phyloP scores from a whole-genome alignment of 2,113 vertebrate species.

The Miniopterus natalensis region DNA sequence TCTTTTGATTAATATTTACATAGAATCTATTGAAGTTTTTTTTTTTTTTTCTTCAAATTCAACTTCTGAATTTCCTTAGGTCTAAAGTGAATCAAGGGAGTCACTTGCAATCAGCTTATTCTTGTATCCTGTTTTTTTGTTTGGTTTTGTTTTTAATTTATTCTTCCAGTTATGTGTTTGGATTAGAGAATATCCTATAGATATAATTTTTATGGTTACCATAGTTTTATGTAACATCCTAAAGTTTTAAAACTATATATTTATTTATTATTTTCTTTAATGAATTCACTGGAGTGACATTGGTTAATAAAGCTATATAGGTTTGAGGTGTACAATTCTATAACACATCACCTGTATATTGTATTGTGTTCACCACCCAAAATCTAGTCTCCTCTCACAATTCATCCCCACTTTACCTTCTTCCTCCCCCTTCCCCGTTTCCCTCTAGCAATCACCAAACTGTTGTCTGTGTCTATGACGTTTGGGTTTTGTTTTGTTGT shows the following conservation, averaged over 20 bases:
- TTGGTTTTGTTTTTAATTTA: not conserved
- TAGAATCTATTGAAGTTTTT: not conserved
- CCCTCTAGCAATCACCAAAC: no score
- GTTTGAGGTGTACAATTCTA: no score
- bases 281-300: no score
- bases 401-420: no score
- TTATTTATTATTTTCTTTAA: no score
- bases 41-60: not conserved
- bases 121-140: not conserved
- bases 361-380: no score
- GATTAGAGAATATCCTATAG: not conserved
- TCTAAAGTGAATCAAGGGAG: not conserved
- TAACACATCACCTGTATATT: no score
- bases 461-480: no score
- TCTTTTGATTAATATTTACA: not conserved
- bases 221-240: not conserved
- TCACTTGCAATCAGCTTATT: not conserved
- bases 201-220: not conserved
- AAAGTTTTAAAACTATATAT: not conserved
- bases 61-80: not conserved
- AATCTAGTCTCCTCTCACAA: no score
- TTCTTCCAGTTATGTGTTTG: not conserved
- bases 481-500: no score
- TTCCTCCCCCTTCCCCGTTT: no score
- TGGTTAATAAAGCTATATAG: no score